Base-by-base conservation (phyloP, 1,140 invertebrate genomes). In the Megalonaias nervosa region DNA sequence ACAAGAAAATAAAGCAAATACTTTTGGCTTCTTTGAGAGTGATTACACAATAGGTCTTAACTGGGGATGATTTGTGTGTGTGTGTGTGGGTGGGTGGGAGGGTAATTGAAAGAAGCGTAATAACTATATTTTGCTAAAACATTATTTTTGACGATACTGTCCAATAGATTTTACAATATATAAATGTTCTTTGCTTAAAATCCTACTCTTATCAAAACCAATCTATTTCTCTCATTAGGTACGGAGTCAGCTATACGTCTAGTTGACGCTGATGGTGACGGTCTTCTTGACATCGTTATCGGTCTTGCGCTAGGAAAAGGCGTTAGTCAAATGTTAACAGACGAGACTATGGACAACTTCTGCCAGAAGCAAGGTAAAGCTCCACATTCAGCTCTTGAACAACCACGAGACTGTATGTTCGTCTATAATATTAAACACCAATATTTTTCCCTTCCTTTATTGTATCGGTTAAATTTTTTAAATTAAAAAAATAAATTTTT, bases 201-300 rank as follows among this genome's bases (percentile, higher is more conserved):
- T n/a, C 48, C 11, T 26, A 12, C 12, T 48, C 48, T 1, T 2
- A 13, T 5, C 16, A 48, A 31, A 16, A n/a, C 4, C 26, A 13
- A 13, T 16, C 38, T 12, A 2, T 66, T 65, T 6, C 19, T 12
- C 31, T n/a, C 59, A 14, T 65, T 70, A 87, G 87, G 82, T 26
- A 81, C 84, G 11, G 87, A 89, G 69, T 89, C 87, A 14, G 84
- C 84, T 79, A 79, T 89, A 11, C 80, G 87, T 19, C 77, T 89
- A 17, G 67, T 86, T 61, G 88, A 89, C 74, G 83, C 87, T 26
- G 86, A 89, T 77, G 84, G 80, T 61, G 88, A 89, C 82, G 88
- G 88, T 6, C 60, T 79, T 4, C 67, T 83, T 19, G 88, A 89
- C 75, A 74, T 89, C 23, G 81, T 89, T 14, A 81, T 85, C 16